phyloP scores from a whole-genome alignment of 2,888 invertebrate species.

The Netelia melanura region DNA sequence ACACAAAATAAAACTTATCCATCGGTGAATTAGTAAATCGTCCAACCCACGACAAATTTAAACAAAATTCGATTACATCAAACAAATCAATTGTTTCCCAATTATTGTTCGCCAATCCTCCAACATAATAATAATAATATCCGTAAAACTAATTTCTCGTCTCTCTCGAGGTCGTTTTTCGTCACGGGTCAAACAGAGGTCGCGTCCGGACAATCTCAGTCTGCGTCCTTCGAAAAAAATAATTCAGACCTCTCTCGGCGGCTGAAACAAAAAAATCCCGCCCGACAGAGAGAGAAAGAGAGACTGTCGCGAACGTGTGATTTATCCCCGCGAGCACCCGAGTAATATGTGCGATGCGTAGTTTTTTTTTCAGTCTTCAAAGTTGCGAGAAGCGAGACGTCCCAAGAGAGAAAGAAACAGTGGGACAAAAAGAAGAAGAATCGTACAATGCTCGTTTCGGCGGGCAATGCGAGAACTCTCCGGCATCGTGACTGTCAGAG shows the following conservation, averaged over 20 bases:
- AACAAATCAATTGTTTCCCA: neutral
- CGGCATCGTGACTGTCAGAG: constrained; percentile 1
- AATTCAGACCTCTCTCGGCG: neutral
- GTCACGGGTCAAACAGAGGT: constrained; percentile 61
- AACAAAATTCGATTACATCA: neutral
- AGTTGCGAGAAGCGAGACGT: constrained; percentile 12
- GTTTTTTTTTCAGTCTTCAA: neutral
- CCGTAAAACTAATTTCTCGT: constrained; percentile 1
- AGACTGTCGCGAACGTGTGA: constrained; percentile 26
- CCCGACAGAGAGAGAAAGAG: neutral
- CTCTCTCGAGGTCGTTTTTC: constrained; percentile 43
- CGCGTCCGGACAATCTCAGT: constrained; percentile 15
- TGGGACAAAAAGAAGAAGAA: constrained; percentile 16
- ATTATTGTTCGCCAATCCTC: neutral
- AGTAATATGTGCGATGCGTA: constrained; percentile 3
- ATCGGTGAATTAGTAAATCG: neutral
- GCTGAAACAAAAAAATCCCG: constrained; percentile 1
- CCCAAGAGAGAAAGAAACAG: neutral
- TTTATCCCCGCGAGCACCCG: neutral
- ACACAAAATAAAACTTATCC: neutral
- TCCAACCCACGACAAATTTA: too few species aligned
- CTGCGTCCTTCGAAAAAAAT: constrained; percentile 16
- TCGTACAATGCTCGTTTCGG: constrained; percentile 30
- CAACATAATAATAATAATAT: neutral
- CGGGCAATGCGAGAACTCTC: constrained; percentile 13